Evolutionary conservation across 2,113 vertebrate genomes (phyloP), one percentile per base, ranked within the genome.

Genomic region (Hiodon alosoides): DNA sequence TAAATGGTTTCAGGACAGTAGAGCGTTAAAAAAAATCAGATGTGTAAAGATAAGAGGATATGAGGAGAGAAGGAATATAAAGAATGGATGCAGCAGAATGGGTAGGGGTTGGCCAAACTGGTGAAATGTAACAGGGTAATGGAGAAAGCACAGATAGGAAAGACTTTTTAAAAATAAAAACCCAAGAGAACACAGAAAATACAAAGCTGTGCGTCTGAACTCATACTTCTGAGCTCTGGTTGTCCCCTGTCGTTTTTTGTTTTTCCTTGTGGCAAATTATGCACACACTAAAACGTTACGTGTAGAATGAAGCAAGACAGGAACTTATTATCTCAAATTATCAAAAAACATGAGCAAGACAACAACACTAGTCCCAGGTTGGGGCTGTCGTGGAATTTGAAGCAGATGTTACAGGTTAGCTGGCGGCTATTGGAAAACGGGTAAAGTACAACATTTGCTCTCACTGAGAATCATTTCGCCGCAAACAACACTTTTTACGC

Each of bases 21-120:
- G 83, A 87, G 85, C 87, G 75, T 86, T 74, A 89, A 71, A 31
- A 31, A 71, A 84, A 79, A 89, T 89, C 82, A 69, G 86, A 80
- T 52, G 79, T 77, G 80, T 75, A 72, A 79, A 78, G 76, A 68
- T 78, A 81, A 89, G 84, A 88, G 88, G 86, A 82, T 79, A 88
- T 85, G 74, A 85, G 73, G 60, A 71, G 75, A 69, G 70, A 46
- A 31, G 66, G n/a, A 67, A 31, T 59, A 77, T 62, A 71, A 77
- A 78, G 79, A 74, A 77, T 69, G 73, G 54, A 57, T 17, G 53
- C 50, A 61, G 67, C 74, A 67, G 54, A 55, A 52, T 14, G 72
- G 53, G 72, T 64, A 78, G 72, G 70, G 67, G 50, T 31, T 17
- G 66, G 51, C 75, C 54, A 46, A 74, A 69, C 50, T 66, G 77